Evolutionary conservation across 1,140 invertebrate genomes (phyloP).

Genomic region (Drosophila nannoptera): DNA sequence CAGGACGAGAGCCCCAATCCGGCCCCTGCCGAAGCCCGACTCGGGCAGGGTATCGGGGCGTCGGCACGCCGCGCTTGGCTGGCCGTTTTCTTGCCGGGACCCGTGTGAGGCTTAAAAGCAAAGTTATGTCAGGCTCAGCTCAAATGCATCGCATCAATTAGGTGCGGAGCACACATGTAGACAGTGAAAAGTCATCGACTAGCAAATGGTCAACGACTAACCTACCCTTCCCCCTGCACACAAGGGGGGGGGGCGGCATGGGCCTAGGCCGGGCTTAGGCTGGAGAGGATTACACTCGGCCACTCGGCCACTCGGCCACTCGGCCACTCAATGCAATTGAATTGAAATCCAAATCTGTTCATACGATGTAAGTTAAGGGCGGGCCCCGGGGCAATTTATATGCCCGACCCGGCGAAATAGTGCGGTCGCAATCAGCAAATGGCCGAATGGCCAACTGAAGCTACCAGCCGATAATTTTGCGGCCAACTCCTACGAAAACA

Average conservation of each 20-base stretch:
- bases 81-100: slow-evolving; percentile 3
- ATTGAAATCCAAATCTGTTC: slow-evolving; percentile 44
- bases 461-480: slow-evolving; percentile 30
- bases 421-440: slow-evolving; percentile 52
- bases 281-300: slow-evolving; percentile 38
- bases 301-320: slow-evolving; percentile 13
- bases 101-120: slow-evolving; percentile 48
- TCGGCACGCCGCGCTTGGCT: background rate
- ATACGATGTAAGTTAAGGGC: slow-evolving; percentile 25
- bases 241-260: background rate
- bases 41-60: no score
- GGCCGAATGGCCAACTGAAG: slow-evolving; percentile 7
- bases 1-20: no score
- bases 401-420: slow-evolving; percentile 35
- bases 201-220: slow-evolving; percentile 37
- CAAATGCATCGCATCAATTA: slow-evolving; percentile 54
- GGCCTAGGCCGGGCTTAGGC: slow-evolving; percentile 30
- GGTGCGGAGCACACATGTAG: slow-evolving; percentile 41
- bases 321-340: slow-evolving; percentile 44
- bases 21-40: no score
- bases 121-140: slow-evolving; percentile 53
- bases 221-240: slow-evolving; percentile 1
- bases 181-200: slow-evolving; percentile 52
- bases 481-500: slow-evolving; percentile 28
- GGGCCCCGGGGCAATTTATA: slow-evolving; percentile 37